Percentiles rank a stretch among this genome's conserved stretches.
Conservation (phyloP, 2,113 vertebrate genomes). For the Labrus mixtus region DNA sequence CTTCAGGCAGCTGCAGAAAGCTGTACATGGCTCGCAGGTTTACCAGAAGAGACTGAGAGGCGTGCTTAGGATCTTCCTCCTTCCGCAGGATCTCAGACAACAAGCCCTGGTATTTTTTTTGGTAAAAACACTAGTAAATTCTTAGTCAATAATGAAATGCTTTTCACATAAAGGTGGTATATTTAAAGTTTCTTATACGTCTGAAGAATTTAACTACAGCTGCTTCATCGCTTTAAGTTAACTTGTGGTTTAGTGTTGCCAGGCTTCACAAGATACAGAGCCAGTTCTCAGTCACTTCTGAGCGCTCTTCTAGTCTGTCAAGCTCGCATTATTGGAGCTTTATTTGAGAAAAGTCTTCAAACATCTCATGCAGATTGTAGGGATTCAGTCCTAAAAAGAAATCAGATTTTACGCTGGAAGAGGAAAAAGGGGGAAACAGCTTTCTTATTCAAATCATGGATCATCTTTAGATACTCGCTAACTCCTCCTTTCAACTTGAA, state of each 20-base stretch:
- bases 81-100: constrained; percentile 98
- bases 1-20: constrained; percentile 97
- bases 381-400: constrained; percentile 48
- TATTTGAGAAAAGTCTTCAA: constrained; percentile 43
- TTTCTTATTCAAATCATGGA: constrained; percentile 69
- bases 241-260: constrained; percentile 37
- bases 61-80: constrained; percentile 97
- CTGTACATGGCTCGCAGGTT: constrained; percentile 98
- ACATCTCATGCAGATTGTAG: constrained; percentile 43
- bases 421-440: constrained; percentile 28
- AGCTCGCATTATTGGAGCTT: constrained; percentile 36
- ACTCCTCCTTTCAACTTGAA: constrained; percentile 34
- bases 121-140: constrained; percentile 3
- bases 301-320: constrained; percentile 14
- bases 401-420: constrained; percentile 53
- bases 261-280: constrained; percentile 16
- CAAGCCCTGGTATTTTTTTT: constrained; percentile 87
- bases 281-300: constrained; percentile 30
- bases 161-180: no score
- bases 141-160: not conserved
- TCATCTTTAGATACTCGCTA: constrained; percentile 50
- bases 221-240: constrained; percentile 13
- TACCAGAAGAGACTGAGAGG: constrained; percentile 97
- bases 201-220: constrained; percentile 25
- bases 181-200: no score